These are phyloP conservation scores for Grallaria varia DNA, from an alignment of 2,113 vertebrate genomes.

Conservation along the genomic window DNA sequence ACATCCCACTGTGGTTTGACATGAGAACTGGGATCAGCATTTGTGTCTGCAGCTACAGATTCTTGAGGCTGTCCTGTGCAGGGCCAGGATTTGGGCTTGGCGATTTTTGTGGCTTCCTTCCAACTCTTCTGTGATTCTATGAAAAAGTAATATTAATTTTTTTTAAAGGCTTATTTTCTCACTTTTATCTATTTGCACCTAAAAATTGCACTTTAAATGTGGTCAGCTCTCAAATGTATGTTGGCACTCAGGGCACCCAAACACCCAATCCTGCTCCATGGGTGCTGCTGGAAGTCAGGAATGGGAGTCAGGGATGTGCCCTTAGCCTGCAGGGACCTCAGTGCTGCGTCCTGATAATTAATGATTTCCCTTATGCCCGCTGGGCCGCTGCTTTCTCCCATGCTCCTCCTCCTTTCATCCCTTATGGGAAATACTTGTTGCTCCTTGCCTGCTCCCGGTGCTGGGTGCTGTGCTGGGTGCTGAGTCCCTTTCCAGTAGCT, in stretches of 20 bases:
- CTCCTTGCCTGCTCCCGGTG: neutral
- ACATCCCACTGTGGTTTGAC: neutral
- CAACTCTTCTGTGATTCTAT: neutral
- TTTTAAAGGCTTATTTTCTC: neutral
- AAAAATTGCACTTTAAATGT: neutral
- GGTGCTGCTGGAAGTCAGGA: neutral
- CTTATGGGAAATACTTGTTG: neutral
- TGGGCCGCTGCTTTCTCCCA: neutral
- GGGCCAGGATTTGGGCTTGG: rapidly evolving
- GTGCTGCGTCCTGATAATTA: neutral
- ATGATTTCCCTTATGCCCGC: neutral
- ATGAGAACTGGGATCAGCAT: neutral
- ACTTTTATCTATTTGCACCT: neutral
- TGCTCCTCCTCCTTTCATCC: neutral
- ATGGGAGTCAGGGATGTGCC: neutral
- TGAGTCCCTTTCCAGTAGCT: neutral
- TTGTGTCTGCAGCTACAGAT: neutral
- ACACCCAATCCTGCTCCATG: rapidly evolving
- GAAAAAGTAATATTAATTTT: neutral
- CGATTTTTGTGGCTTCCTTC: neutral
- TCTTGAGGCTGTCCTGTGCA: neutral
- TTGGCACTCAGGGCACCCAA: neutral
- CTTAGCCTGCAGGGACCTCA: neutral
- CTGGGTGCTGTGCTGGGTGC: neutral
- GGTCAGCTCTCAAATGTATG: neutral